A percentile compares a stretch with the other conserved stretches of the same genome.
Conservation (phyloP, 2,888 invertebrate genomes). For the Zele albiditarsus region DNA sequence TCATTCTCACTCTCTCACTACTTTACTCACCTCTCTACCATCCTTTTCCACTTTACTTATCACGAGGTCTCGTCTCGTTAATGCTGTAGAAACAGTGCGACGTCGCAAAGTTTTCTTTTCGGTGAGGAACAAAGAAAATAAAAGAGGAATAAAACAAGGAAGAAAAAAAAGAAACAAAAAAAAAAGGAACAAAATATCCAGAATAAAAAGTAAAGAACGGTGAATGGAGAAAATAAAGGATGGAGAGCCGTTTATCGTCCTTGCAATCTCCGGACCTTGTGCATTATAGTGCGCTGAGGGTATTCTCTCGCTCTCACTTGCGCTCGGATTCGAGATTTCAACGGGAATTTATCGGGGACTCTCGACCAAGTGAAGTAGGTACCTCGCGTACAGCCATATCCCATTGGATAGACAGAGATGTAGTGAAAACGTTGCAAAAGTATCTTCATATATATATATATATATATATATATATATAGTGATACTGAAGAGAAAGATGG, state of each 20-base stretch:
- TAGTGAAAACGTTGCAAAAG: slow-evolving; percentile 23
- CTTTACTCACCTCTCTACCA: neutral
- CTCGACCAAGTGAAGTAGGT: slow-evolving; percentile 43
- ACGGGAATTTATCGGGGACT: slow-evolving; percentile 50
- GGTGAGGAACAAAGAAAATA: slow-evolving; percentile 18
- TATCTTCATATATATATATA: neutral
- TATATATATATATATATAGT: slow-evolving; percentile 15
- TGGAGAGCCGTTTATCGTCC: slow-evolving; percentile 53
- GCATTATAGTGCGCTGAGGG: slow-evolving; percentile 41
- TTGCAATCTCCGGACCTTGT: slow-evolving; percentile 49
- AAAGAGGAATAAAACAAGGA: slow-evolving; percentile 17
- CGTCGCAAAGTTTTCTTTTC: slow-evolving; percentile 26
- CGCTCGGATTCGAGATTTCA: slow-evolving; percentile 52
- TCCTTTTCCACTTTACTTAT: neutral
- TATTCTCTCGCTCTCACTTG: slow-evolving; percentile 11
- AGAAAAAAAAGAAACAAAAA: slow-evolving; percentile 36
- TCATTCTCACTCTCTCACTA: neutral
- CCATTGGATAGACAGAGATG: slow-evolving; percentile 35
- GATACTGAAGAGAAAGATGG: slow-evolving; percentile 11
- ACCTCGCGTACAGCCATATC: slow-evolving; percentile 35
- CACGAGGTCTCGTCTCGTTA: slow-evolving; percentile 11
- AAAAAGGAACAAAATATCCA: slow-evolving; percentile 5
- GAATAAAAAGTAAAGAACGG: slow-evolving; percentile 30
- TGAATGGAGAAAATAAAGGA: slow-evolving; percentile 46
- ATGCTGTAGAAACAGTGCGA: slow-evolving; percentile 13